These are phyloP conservation scores for Clusia tigrina DNA, from an alignment of 2,888 invertebrate genomes.

Conservation along the genomic window DNA sequence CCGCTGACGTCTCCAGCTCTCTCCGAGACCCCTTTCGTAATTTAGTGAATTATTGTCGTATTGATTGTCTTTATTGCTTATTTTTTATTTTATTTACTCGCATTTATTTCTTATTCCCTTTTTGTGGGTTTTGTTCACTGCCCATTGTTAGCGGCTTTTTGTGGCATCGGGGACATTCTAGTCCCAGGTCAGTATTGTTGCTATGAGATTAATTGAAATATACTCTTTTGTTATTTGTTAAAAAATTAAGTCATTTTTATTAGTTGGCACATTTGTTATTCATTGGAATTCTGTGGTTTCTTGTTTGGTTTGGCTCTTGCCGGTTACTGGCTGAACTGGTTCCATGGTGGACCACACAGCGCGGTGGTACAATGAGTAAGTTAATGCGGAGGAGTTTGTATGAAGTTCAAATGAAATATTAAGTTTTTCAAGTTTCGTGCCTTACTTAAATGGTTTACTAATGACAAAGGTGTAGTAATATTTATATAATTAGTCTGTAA, in stretches of 20 bases:
- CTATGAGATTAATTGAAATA: constrained; percentile 8
- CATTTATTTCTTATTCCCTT: background rate
- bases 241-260: constrained; percentile 39
- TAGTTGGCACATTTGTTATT: constrained; percentile 38
- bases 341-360: too few relatives aligned
- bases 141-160: background rate
- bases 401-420: too few relatives aligned
- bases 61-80: background rate
- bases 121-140: background rate
- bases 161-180: background rate
- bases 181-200: background rate
- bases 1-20: background rate
- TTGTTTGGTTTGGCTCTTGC: too few relatives aligned
- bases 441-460: too few relatives aligned
- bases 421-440: too few relatives aligned
- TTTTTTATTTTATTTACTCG: background rate
- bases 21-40: background rate
- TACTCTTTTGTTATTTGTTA: background rate
- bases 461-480: too few relatives aligned
- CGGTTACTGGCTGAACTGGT: too few relatives aligned
- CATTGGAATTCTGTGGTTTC: constrained; percentile 23
- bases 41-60: constrained; percentile 10
- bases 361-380: too few relatives aligned
- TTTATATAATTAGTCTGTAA: too few relatives aligned
- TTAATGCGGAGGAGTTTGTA: too few relatives aligned